Evolutionary conservation across 2,113 vertebrate genomes (phyloP), one percentile per base, ranked within the genome.

Genomic region (Andinoacara biseriatus): DNA sequence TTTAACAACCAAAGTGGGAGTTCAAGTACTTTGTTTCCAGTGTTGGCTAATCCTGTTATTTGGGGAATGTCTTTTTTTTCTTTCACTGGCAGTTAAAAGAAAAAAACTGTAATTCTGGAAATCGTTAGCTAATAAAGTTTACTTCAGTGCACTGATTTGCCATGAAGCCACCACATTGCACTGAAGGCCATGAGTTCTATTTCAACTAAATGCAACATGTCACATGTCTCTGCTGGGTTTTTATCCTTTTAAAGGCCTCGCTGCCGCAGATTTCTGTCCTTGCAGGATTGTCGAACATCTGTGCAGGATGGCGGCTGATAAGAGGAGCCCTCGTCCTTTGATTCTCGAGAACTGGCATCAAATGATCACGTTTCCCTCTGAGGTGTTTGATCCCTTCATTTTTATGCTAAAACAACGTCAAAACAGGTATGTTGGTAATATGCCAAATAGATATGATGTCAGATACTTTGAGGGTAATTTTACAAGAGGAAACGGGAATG

Each of bases 321-420:
- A 85, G 69, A 75, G 59, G 56, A 57, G 26, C 65, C 15, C 0
- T 17, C 5, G 9, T 29, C 49, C 63, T 83, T 76, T 24, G 18
- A 80, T 52, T 82, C 20, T 46, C 49, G 43, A 46, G 35, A 65
- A 56, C 31, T 38, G 58, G 33, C 58, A 31, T 80, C 46, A 58
- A 52, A 82, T 58, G 43, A 26, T 40, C 26, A 76, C 40, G 40
- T 81, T 78, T 69, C 38, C 58, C 49, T 18, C 54, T 60, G 83
- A 87, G 82, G 80, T 69, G 56, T 69, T 14, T 11, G 17, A 78
- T 18, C 29, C 29, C 58, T 29, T 38, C 40, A 10, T 10, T 26
- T 85, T 74, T 58, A 85, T 10, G 74, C 72, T 57, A 81, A 85
- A 61, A 7, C 0, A 15, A 65, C 76, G 59, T 79, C 79, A 82